Evolutionary conservation across 2,113 vertebrate species (phyloP), one percentile per base, ranked within the genome.

Genomic region (Mola mola): DNA sequence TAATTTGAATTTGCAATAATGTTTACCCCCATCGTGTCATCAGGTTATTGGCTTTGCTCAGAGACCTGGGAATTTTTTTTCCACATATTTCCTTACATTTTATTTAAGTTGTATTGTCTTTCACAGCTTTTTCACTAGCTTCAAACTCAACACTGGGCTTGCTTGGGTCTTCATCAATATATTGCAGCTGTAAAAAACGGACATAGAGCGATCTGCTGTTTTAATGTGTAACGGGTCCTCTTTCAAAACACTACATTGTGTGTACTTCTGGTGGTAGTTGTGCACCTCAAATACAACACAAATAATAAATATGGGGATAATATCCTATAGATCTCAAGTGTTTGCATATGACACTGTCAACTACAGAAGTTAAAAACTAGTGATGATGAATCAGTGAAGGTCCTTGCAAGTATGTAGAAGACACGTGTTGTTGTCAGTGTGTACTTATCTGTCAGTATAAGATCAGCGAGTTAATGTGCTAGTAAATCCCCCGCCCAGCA

Each of bases 391-490:
- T 63, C 16, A 40, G 19, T 61, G 20, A 44, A 52, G 37, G 58
- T 55, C 20, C n/a, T 59, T 47, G 3, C 20, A 37, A 29, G 44
- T 58, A 11, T n/a, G 11, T 36, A 29, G 6, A 19, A 47, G 6
- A 13, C 49, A 31, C 55, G 29, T 61, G 41, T 34, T 29, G 37
- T 48, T 57, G 36, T 51, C 46, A 19, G 28, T 16, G 21, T 38
- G 53, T 72, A 64, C 73, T 53, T 78, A 38, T 49, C 6, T 8
- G 40, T 66, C 41, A 33, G 50, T 52, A 34, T 55, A 43, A 70
- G 83, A 83, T 87, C 66, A 69, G 52, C 4, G 20, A 86, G 61
- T 83, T 85, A 86, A 84, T 85, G 69, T 52, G 37, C 68, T 72
- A 58, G 73, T 71, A 83, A 88, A 81, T 81, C 84, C 75, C 7